phyloP scores from a whole-genome alignment of 2,797 vertebrate genomes.

The Xiphorhynchus erythropygius region DNA sequence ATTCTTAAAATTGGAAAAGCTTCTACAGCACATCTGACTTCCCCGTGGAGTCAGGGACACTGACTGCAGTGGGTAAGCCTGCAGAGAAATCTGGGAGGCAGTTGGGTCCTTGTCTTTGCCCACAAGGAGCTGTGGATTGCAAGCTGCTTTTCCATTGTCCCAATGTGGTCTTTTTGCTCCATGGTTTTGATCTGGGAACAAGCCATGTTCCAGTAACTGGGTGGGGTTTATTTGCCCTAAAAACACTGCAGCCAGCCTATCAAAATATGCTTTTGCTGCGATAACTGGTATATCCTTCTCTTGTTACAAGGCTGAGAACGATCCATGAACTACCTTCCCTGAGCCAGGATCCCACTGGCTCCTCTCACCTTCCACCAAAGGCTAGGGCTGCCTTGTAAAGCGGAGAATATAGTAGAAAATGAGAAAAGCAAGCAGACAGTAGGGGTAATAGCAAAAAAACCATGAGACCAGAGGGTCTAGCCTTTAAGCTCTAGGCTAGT shows the following conservation, averaged over 20 bases:
- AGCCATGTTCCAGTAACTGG: background rate
- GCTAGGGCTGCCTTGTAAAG: conserved; percentile 7
- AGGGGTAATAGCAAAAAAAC: conserved; percentile 37
- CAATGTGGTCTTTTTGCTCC: background rate
- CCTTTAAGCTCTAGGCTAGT: background rate
- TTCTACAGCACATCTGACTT: background rate
- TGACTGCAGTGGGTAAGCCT: background rate
- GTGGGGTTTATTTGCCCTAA: background rate
- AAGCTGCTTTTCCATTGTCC: background rate
- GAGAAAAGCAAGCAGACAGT: conserved; percentile 56
- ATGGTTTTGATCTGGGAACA: background rate
- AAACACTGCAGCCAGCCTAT: background rate
- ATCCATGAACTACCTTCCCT: background rate
- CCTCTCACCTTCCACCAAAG: conserved; percentile 43
- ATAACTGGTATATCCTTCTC: background rate
- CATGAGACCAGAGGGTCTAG: background rate
- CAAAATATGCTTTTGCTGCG: background rate
- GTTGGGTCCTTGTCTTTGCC: background rate
- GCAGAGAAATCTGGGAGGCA: background rate
- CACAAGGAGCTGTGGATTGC: background rate
- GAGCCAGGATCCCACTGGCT: background rate
- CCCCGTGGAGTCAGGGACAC: background rate
- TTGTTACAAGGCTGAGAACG: background rate
- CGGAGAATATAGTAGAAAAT: conserved; percentile 11
- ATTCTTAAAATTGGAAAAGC: background rate